phyloP scores from a whole-genome alignment of 2,113 vertebrate species.

The Anser cygnoides region DNA sequence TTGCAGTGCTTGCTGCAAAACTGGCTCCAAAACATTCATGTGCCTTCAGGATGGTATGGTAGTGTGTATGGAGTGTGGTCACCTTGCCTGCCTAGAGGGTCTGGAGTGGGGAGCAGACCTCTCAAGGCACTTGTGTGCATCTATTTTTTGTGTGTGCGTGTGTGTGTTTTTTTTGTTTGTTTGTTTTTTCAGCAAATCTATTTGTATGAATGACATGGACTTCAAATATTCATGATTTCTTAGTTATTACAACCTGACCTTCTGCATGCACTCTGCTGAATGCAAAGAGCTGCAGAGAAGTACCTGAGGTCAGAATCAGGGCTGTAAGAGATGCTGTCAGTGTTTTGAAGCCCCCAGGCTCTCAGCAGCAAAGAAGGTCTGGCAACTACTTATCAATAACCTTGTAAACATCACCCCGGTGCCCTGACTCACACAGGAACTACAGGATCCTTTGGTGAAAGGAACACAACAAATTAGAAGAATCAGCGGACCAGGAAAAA shows the following conservation, averaged over 20 bases:
- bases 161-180: background rate
- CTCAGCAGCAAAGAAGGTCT: background rate
- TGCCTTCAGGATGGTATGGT: background rate
- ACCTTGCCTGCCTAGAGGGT: background rate
- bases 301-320: background rate
- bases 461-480: conserved; percentile 12
- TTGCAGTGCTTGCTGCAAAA: background rate
- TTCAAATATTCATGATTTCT: background rate
- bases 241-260: background rate
- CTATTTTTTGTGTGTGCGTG: background rate
- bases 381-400: conserved; percentile 1
- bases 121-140: background rate
- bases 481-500: background rate
- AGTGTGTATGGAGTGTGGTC: fast-evolving
- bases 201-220: background rate
- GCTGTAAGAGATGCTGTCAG: background rate
- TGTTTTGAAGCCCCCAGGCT: background rate
- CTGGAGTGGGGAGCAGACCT: background rate
- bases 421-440: background rate
- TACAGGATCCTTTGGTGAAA: background rate
- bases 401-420: background rate
- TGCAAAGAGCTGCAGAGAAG: background rate
- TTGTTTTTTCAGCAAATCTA: background rate
- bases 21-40: background rate
- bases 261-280: background rate